Base-by-base conservation (phyloP, 2,797 vertebrate species). In the Botia kubotai region DNA sequence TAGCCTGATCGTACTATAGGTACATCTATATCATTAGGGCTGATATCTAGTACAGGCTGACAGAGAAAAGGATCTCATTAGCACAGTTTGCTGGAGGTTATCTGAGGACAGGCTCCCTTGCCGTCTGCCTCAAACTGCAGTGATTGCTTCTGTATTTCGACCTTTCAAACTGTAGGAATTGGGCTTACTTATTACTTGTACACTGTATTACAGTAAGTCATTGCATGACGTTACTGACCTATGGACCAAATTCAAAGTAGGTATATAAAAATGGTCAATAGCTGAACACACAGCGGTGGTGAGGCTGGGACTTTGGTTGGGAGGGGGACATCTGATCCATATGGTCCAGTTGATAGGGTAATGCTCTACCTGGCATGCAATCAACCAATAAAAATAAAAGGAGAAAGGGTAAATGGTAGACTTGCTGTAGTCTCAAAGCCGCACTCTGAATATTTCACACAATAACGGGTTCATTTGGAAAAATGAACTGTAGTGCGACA, bases 51-150 rank as follows among this genome's bases (percentile, higher is more conserved):
- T 4, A 5, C 23, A 71, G 57, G 65, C 14, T 68, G 6, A 43
- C 58, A 72, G 6, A 68, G 3, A 3, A 46, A 50, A 39, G 12
- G 23, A 69, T 79, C 82, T 58, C 23, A 26, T 26, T 26, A 26
- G 23, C 39, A 62, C 75, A 80, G 66, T 39, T 21, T 14, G 2
- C 23, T 63, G 57, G 53, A 26, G 87, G 84, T 90, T 85, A 88
- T 79, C 6, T 85, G 81, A 90, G 90, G 89, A 89, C 88, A 89
- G 3, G 4, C 52, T 71, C 67, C 14, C 67, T 57, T 16, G 4
- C 48, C 52, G 6, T 26, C 21, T 62, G 23, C 81, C 73, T 83
- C 81, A 74, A 82, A 39, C 52, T 78, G 84, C 46, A 66, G 60
- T 75, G 81, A 81, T 86, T 84, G 77, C 87, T 62, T 50, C 14